These are phyloP conservation scores for Cerastis leucographa DNA, from an alignment of 2,888 invertebrate species.

Conservation along the genomic window DNA sequence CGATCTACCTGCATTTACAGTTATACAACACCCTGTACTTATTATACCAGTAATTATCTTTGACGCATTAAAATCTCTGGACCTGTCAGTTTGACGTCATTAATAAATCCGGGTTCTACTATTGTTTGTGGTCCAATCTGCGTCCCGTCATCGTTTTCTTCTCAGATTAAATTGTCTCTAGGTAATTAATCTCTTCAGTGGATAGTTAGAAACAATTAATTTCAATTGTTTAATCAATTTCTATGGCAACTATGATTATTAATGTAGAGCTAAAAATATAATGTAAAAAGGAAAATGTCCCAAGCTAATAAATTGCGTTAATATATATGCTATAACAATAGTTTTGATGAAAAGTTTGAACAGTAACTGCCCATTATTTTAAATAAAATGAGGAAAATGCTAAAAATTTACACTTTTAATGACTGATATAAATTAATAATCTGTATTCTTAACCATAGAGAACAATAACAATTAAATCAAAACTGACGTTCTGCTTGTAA, in stretches of 20 bases:
- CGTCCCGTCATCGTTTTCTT: slow-evolving; percentile 43
- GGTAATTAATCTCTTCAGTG: slow-evolving; percentile 23
- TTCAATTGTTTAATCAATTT: slow-evolving; percentile 37
- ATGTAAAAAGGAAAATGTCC: not conserved
- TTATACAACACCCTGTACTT: slow-evolving; percentile 35
- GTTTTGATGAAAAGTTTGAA: not conserved
- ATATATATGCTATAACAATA: not conserved
- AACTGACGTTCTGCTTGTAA: not conserved
- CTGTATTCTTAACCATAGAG: not conserved
- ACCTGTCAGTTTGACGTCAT: slow-evolving; percentile 54
- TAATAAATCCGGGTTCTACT: slow-evolving; percentile 51
- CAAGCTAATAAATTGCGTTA: not conserved
- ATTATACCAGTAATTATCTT: slow-evolving; percentile 26
- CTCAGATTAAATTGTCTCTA: slow-evolving; percentile 13
- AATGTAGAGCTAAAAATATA: not conserved
- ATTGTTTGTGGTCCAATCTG: slow-evolving; percentile 38
- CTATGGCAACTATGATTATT: not conserved
- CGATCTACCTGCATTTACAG: not conserved
- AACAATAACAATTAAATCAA: not conserved
- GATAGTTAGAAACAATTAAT: slow-evolving; percentile 40
- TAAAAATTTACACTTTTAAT: not conserved
- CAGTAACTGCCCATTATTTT: not conserved
- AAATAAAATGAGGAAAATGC: too few species aligned
- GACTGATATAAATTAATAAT: too few species aligned
- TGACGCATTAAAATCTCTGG: slow-evolving; percentile 36